A percentile compares a stretch with the other conserved stretches of the same genome.
phyloP scores from a whole-genome alignment of 2,888 invertebrate species.

The Mesopsocus fuscifrons region DNA sequence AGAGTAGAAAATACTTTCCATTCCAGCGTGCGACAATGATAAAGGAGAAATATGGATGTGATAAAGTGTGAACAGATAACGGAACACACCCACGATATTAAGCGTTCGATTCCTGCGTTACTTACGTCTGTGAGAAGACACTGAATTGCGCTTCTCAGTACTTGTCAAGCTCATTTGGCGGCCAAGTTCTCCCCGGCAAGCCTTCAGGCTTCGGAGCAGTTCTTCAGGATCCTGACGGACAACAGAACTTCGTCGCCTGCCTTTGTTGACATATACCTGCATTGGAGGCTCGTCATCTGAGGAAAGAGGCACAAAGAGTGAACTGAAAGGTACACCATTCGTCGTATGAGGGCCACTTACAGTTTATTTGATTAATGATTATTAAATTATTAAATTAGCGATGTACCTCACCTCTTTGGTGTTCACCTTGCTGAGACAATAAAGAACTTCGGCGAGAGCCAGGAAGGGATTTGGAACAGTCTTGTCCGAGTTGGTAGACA shows the following conservation, averaged over 20 bases:
- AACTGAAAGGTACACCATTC: not conserved
- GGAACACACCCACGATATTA: too few relatives aligned
- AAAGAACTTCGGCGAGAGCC: constrained; percentile 72
- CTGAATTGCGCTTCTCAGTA: constrained; percentile 21
- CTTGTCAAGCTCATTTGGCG: constrained; percentile 64
- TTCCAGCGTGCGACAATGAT: too few relatives aligned
- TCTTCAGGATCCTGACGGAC: constrained; percentile 70
- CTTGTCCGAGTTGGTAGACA: constrained; percentile 65
- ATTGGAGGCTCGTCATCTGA: constrained; percentile 30
- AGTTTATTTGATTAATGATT: too few relatives aligned
- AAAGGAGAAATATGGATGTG: too few relatives aligned
- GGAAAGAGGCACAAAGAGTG: not conserved
- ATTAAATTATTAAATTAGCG: too few relatives aligned
- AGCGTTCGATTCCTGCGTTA: too few relatives aligned
- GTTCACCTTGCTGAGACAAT: constrained; percentile 42
- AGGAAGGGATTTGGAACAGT: constrained; percentile 69
- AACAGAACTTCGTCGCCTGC: constrained; percentile 62
- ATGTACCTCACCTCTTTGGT: not conserved
- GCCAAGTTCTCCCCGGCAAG: constrained; percentile 63
- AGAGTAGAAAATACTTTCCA: too few relatives aligned
- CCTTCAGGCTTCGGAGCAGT: constrained; percentile 59
- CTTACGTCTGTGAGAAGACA: constrained; percentile 43
- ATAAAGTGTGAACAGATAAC: too few relatives aligned
- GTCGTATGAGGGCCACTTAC: too few relatives aligned
- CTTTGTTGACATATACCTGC: constrained; percentile 31